phyloP scores from a whole-genome alignment of 2,113 vertebrate species.

The Bolborhynchus lineola region DNA sequence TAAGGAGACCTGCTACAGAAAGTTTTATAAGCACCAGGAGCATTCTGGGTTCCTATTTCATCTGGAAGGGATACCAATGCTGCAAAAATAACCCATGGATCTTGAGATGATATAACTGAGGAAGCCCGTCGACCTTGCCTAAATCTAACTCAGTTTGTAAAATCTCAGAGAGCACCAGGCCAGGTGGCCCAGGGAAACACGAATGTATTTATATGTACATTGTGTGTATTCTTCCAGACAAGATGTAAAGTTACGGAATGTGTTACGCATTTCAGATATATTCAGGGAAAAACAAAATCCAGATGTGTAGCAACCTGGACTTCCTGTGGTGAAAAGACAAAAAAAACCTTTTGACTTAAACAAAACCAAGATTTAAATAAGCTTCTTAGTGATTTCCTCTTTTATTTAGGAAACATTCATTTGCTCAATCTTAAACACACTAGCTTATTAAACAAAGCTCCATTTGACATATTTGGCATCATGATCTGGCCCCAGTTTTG shows the following conservation, averaged over 20 bases:
- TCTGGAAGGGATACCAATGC: background rate
- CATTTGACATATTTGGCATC: background rate
- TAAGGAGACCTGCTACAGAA: background rate
- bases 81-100: background rate
- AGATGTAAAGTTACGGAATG: background rate
- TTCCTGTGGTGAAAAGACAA: background rate
- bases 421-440: background rate
- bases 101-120: background rate
- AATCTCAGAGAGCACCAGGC: background rate
- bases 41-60: background rate
- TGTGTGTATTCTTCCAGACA: background rate
- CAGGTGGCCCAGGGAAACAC: background rate
- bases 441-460: background rate
- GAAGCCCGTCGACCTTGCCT: background rate
- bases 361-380: constrained; percentile 5
- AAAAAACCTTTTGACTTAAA: background rate
- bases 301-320: background rate
- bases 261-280: background rate
- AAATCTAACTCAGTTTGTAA: background rate
- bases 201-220: background rate
- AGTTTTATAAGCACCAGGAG: background rate
- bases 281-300: background rate
- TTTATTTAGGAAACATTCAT: background rate
- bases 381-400: background rate
- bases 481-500: background rate